Conservation (phyloP, 1,140 invertebrate genomes). For the Zaprionus lachaisei region DNA sequence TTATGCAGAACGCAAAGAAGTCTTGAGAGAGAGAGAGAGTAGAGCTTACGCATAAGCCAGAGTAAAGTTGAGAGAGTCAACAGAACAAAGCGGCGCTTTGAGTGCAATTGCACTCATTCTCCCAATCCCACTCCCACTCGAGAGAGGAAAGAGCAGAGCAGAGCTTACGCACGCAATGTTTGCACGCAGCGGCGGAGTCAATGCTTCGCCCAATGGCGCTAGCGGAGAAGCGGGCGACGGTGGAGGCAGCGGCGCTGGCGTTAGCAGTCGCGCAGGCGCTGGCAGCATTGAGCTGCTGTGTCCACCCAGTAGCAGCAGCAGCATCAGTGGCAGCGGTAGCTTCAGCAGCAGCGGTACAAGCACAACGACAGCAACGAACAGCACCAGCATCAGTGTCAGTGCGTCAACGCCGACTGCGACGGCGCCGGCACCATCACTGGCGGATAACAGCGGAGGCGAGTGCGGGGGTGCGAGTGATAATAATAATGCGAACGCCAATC, state of each 20-base stretch:
- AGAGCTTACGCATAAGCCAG: neutral
- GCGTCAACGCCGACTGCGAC: slow-evolving; percentile 17
- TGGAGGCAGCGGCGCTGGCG: neutral
- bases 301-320: slow-evolving; percentile 71
- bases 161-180: slow-evolving; percentile 47
- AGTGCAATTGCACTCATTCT: slow-evolving; percentile 16
- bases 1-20: too few relatives aligned
- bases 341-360: slow-evolving; percentile 65
- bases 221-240: neutral
- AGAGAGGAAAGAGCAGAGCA: neutral
- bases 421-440: slow-evolving; percentile 1
- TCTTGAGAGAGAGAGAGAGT: slow-evolving; percentile 11
- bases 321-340: slow-evolving; percentile 65
- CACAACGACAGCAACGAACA: slow-evolving; percentile 51
- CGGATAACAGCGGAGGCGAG: slow-evolving; percentile 14
- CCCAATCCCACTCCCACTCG: neutral
- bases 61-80: slow-evolving; percentile 39
- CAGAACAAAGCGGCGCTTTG: slow-evolving; percentile 17
- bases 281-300: slow-evolving; percentile 66
- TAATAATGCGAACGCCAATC: slow-evolving; percentile 50
- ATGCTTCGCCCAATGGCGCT: slow-evolving; percentile 31
- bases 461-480: slow-evolving; percentile 11
- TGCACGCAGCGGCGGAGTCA: slow-evolving; percentile 48
- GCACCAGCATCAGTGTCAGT: slow-evolving; percentile 44
- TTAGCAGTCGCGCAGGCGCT: slow-evolving; percentile 14